Evolutionary conservation across 2,888 invertebrate genomes (phyloP), one percentile per base, ranked within the genome.

Genomic region (Cyclophora albipunctata): DNA sequence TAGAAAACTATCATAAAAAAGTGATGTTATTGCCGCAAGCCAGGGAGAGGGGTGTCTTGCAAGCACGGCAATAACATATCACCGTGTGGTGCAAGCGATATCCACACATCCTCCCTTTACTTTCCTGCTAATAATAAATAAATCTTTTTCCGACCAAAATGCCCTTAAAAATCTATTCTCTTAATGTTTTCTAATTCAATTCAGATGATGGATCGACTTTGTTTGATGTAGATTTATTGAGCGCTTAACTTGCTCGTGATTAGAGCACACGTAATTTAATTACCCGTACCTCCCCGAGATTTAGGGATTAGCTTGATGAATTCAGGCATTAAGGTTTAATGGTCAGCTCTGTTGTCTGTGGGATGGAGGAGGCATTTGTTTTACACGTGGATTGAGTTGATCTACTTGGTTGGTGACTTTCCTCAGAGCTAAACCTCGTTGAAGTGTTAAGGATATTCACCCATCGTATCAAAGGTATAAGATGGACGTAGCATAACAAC

Each of bases 171-270:
- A 44, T 4, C 20, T 20, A 20, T 20, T 20, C 20, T 20, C 20
- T 20, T 2, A 20, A 20, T 20, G 20, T 40, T 34, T 40, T 46
- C 34, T 54, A 56, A 60, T 59, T 52, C 52, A 58, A 56, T 46
- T 43, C 34, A 6, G 46, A 45, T 54, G 53, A 59, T 60, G 52
- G 54, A 58, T 54, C 50, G 49, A 42, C 48, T 51, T 58, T 53
- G 54, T 50, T 54, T 53, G 53, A 53, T 53, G 51, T 50, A 48
- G 54, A 55, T 58, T 55, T 54, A 54, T 52, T 49, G 48, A 42
- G 52, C 41, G 45, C 44, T 57, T 41, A 49, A 43, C 52, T 44
- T 33, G 33, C 40, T 42, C 34, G 52, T 48, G 47, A 47, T 53
- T 53, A 52, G 41, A 34, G 6, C 40, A 43, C 40, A 35, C 42